Base-by-base conservation (phyloP, 2,888 invertebrate species). In the Falcaria lacertinaria region DNA sequence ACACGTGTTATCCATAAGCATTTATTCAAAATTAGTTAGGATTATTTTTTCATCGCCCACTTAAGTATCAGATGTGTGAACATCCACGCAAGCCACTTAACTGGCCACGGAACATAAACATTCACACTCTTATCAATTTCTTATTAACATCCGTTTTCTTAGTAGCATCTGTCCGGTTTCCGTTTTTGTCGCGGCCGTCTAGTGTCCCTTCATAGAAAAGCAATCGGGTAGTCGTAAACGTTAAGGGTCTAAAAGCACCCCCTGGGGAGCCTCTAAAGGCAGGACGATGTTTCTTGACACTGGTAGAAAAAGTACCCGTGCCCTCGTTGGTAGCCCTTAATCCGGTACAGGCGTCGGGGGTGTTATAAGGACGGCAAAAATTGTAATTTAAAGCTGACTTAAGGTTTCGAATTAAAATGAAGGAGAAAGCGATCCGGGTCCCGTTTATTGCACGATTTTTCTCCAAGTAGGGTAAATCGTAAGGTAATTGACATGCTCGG, bases 221-320 rank as follows among this genome's bases (percentile, higher is more conserved):
- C 91, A 91, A 91, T 91, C 91, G 91, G 86, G 86, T 87, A 87
- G 90, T 90, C 90, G 91, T 91, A 91, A 91, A 91, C 86, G 90
- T 89, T 89, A 90, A 89, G 88, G 90, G 89, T 81, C 83, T 73
- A 69, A 74, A 89, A 91, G 81, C 67, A 85, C 90, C 84, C 91
- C 89, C 91, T 73, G 64, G 89, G 91, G 91, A 85, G 82, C 88
- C 74, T 78, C 87, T 90, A 86, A 81, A 75, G 82, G 81, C 72
- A 78, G 74, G 74, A 74, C 80, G 76, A 77, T 81, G 81, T 82
- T 83, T 80, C 84, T 84, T 86, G 82, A 81, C 81, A 80, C 80
- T 77, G 76, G 65, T 72, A 79, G 81, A 84, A 83, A 86, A 87
- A 84, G 81, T 81, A 79, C 69, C 70, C 69, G 69, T 37, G 22